phyloP scores from a whole-genome alignment of 30 jellyfish, hydroid and myxozoan genomes.

The Pelagia noctiluca region DNA sequence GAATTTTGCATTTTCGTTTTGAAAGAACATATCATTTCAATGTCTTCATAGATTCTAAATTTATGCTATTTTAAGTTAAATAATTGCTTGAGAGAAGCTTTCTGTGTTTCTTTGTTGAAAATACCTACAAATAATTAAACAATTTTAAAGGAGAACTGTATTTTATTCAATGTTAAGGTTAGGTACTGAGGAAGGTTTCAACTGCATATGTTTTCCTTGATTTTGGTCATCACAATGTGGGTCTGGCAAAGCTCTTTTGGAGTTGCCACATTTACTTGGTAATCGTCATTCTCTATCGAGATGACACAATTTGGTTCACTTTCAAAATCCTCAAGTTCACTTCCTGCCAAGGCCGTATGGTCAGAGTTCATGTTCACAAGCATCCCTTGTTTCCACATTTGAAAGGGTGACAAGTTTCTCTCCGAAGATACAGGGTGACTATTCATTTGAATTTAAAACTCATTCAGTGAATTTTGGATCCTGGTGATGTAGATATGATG shows the following conservation, averaged over 20 bases:
- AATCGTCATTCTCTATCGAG: background rate
- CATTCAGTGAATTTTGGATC: conserved; percentile 14
- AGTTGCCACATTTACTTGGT: conserved; percentile 5
- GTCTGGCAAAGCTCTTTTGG: conserved; percentile 4
- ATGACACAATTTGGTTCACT: background rate
- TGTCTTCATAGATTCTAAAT: background rate
- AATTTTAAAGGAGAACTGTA: background rate
- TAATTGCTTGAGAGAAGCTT: background rate
- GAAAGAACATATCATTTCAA: background rate
- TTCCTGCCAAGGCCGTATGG: too few relatives aligned
- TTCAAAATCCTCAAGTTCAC: background rate
- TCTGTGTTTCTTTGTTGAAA: background rate
- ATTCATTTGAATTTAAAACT: conserved; percentile 1
- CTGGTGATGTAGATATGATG: conserved; percentile 10
- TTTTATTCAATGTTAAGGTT: background rate
- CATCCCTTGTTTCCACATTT: too few relatives aligned
- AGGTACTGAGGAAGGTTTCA: conserved; percentile 2
- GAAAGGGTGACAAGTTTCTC: too few relatives aligned
- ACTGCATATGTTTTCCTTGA: background rate
- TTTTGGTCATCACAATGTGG: conserved; percentile 1
- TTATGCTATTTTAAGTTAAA: background rate
- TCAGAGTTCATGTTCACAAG: too few relatives aligned
- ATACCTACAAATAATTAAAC: background rate
- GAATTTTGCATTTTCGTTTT: background rate
- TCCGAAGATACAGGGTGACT: conserved; percentile 3